These are phyloP conservation scores for Heliocidaris tuberculata DNA, from an alignment of 35 echinoderm and acorn worm genomes.

Conservation along the genomic window DNA sequence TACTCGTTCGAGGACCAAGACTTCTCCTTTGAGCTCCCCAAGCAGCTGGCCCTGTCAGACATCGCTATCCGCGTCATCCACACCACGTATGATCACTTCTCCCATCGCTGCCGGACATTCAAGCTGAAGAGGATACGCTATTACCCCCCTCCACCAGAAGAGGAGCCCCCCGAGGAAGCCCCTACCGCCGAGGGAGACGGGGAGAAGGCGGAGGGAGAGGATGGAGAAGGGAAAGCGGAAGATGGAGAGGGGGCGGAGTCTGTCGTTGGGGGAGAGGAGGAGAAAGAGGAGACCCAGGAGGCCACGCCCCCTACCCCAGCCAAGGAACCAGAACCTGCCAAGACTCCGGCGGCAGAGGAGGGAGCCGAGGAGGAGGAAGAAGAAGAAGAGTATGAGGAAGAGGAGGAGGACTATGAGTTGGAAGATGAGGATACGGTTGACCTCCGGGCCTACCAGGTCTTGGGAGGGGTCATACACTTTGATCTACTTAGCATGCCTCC, in stretches of 20 bases:
- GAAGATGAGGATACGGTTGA: constrained; percentile 96
- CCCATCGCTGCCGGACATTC: constrained; percentile 83
- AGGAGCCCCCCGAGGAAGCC: constrained; percentile 31
- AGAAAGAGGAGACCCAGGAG: constrained; percentile 44
- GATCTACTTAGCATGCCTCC: constrained; percentile 85
- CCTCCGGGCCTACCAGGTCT: constrained; percentile 83
- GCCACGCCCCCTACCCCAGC: constrained; percentile 16
- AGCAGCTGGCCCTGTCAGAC: constrained; percentile 88
- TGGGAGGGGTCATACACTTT: constrained; percentile 85
- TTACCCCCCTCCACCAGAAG: neutral
- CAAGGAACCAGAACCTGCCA: constrained; percentile 44
- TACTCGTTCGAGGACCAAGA: constrained; percentile 81
- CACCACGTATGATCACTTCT: constrained; percentile 84
- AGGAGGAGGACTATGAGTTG: constrained; percentile 75
- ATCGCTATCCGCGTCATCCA: constrained; percentile 85
- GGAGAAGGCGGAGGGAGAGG: constrained; percentile 59
- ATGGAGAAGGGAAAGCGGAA: constrained; percentile 49
- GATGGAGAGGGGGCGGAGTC: constrained; percentile 42
- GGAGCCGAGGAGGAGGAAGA: constrained; percentile 47
- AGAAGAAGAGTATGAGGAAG: constrained; percentile 81
- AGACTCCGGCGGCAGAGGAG: constrained; percentile 40
- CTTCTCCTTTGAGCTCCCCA: constrained; percentile 85
- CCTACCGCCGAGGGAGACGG: constrained; percentile 16
- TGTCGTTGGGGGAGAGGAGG: constrained; percentile 39
- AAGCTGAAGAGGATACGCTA: constrained; percentile 70